phyloP scores from a whole-genome alignment of 2,888 invertebrate species.

The Ornithoptera alexandrae region DNA sequence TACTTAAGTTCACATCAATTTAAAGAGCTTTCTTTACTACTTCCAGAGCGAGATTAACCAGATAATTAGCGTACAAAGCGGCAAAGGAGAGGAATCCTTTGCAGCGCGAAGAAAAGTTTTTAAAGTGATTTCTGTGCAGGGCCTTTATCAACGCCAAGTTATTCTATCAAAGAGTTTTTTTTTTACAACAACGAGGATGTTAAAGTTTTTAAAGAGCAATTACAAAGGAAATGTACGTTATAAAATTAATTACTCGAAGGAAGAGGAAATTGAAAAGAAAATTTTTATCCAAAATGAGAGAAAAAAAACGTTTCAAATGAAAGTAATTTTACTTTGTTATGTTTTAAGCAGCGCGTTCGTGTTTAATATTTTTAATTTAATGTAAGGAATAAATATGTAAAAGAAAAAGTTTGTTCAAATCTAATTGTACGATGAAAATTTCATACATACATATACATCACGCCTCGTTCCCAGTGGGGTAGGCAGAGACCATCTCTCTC shows the following conservation, averaged over 20 bases:
- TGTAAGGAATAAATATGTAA: too few species aligned
- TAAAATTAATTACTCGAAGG: slow-evolving; percentile 3
- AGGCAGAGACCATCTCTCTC: too few species aligned
- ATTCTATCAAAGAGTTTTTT: slow-evolving; percentile 36
- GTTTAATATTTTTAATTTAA: too few species aligned
- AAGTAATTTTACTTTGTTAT: too few species aligned
- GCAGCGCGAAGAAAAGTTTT: slow-evolving; percentile 28
- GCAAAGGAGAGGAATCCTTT: slow-evolving; percentile 10
- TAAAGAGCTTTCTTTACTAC: not conserved
- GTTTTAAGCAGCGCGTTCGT: too few species aligned
- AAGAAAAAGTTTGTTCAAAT: too few species aligned
- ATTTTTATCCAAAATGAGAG: not conserved
- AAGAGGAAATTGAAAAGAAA: not conserved
- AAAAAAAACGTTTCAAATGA: too few species aligned
- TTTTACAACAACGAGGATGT: slow-evolving; percentile 13
- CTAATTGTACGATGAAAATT: too few species aligned
- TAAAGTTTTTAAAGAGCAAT: slow-evolving; percentile 8
- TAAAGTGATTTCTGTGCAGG: slow-evolving; percentile 29
- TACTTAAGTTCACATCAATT: not conserved
- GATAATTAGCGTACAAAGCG: slow-evolving; percentile 13
- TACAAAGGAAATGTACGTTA: slow-evolving; percentile 1
- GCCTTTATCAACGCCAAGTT: slow-evolving; percentile 35
- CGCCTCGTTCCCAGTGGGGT: too few species aligned
- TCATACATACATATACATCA: too few species aligned
- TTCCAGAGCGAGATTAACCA: slow-evolving; percentile 3